These are phyloP conservation scores for Syndactyla subalaris DNA, from an alignment of 2,797 vertebrate genomes.

Conservation along the genomic window DNA sequence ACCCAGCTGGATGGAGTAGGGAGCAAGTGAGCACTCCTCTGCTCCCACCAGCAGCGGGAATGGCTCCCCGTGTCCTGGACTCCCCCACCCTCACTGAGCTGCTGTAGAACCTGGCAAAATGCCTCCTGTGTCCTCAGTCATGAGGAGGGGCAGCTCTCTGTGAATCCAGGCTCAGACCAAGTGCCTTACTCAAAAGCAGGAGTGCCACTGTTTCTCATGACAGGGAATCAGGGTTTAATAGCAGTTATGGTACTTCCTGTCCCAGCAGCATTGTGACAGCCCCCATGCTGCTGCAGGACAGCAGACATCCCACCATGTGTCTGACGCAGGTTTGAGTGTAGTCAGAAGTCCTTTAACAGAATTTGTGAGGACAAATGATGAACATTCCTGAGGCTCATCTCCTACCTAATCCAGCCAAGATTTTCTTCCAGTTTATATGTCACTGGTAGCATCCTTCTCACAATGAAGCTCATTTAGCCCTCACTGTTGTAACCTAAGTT, in stretches of 20 bases:
- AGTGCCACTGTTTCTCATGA: neutral
- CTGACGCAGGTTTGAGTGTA: neutral
- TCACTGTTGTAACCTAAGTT: neutral
- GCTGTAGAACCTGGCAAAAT: neutral
- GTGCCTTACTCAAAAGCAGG: neutral
- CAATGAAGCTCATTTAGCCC: neutral
- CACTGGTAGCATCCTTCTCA: neutral
- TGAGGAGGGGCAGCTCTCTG: neutral
- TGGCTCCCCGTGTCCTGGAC: rapidly evolving
- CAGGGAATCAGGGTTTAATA: neutral
- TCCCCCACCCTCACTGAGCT: neutral
- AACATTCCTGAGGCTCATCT: neutral
- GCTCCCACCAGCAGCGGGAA: neutral
- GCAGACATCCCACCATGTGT: neutral
- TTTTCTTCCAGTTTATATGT: neutral
- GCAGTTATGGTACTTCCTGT: neutral
- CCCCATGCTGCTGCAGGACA: neutral
- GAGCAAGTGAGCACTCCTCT: neutral
- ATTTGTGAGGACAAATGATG: neutral
- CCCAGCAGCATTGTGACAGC: neutral
- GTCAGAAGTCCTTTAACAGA: neutral
- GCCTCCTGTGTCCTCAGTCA: neutral
- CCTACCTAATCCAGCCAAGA: neutral
- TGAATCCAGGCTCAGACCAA: neutral
- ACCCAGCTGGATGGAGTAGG: conserved; percentile 43